Evolutionary conservation across 2,113 vertebrate species (phyloP).

Genomic region (Poicephalus gulielmi): DNA sequence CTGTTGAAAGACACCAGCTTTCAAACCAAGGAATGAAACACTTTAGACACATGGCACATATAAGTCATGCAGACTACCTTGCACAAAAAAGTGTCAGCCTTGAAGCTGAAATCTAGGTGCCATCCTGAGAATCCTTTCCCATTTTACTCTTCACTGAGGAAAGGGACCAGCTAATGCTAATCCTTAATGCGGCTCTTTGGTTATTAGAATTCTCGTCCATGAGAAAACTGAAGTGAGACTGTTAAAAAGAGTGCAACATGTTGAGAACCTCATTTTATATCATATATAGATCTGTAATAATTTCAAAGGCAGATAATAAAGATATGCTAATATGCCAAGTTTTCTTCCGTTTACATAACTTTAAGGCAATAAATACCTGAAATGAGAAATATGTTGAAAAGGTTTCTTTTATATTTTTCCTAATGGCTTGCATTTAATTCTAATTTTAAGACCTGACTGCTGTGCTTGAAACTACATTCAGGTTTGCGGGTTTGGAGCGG

Average conservation of each 20-base stretch:
- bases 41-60: background rate
- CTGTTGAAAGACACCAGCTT: background rate
- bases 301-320: constrained; percentile 23
- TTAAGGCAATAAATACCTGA: constrained; percentile 29
- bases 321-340: background rate
- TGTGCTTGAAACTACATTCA: background rate
- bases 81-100: background rate
- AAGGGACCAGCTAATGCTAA: background rate
- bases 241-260: background rate
- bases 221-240: background rate
- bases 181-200: background rate
- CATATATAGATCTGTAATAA: background rate
- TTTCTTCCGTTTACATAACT: constrained; percentile 24
- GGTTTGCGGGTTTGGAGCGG: background rate
- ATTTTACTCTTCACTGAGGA: background rate
- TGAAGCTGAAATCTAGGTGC: background rate
- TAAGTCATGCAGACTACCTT: background rate
- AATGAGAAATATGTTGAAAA: background rate
- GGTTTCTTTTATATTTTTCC: constrained; percentile 26
- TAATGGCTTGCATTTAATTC: constrained; percentile 49
- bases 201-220: background rate
- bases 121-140: background rate
- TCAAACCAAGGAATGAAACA: background rate
- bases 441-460: background rate
- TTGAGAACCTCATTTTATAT: background rate